Base-by-base conservation (phyloP, 2,113 vertebrate species). In the Baryphthengus martii region DNA sequence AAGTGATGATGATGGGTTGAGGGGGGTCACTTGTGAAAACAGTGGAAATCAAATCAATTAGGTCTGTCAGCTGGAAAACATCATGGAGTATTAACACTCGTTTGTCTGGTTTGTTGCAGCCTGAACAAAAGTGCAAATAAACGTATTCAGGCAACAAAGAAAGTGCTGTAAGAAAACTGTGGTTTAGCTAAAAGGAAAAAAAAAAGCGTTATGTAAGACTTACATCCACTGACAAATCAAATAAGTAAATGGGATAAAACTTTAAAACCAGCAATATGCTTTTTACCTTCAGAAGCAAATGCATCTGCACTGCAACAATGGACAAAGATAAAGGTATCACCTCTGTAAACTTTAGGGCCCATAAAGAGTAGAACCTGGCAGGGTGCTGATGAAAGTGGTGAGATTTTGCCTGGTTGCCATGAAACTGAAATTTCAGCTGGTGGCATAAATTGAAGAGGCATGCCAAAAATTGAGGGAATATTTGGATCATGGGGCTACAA, bases 31-130 rank as follows among this genome's bases (percentile, higher is more conserved):
- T 97, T 90, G 92, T 96, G 97, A 91, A 97, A 97, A 97, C 85
- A 96, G 94, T 94, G 93, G 94, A 97, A 97, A 97, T 96, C 93
- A 97, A 96, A 94, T 97, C 94, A 96, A 96, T 97, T 97, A 97
- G 88, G 95, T 52, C 73, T 85, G 94, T 98, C 97, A 95, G 88
- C 95, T 98, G 88, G 95, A 97, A 98, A 97, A 95, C 86, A 92
- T 96, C 93, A 97, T 89, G 80, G 82, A 94, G 75, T 91, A 91
- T 97, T 92, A 97, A 89, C 66, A 79, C 86, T 95, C 94, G 88
- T 92, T 94, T 96, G 86, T 82, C 92, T 97, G 94, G 73, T 89
- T 97, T 97, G 89, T 77, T 93, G 59, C 29, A 91, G 79, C 89
- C 72, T 75, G 89, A 93, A 90, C 45, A 78, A 90, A 85, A 94